Evolutionary conservation across 2,888 invertebrate genomes (phyloP).

Genomic region (Lithodes maja): DNA sequence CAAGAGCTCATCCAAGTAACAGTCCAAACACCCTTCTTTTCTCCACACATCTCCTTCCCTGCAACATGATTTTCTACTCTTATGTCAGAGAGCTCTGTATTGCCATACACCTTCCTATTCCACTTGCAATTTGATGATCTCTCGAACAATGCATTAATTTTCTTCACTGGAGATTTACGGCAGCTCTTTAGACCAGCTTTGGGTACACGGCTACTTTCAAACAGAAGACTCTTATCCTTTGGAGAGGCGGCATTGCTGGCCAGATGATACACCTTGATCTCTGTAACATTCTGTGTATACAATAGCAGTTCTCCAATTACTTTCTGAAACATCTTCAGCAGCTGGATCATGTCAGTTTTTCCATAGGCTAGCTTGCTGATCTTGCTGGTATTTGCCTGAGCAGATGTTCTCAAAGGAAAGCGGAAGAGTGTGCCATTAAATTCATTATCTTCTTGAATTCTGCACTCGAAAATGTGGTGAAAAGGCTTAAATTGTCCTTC

Average conservation of each 20-base stretch:
- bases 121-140: neutral
- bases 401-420: conserved; percentile 36
- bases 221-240: conserved; percentile 13
- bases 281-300: conserved; percentile 41
- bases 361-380: conserved; percentile 33
- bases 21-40: neutral
- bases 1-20: conserved; percentile 45
- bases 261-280: conserved; percentile 39
- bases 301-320: conserved; percentile 38
- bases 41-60: conserved; percentile 13
- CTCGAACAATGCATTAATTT: conserved; percentile 14
- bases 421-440: conserved; percentile 46
- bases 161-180: neutral
- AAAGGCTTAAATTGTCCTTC: conserved; percentile 49
- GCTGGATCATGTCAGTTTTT: conserved; percentile 27
- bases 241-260: neutral
- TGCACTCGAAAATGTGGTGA: conserved; percentile 29
- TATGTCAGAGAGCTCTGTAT: conserved; percentile 18
- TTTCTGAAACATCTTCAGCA: conserved; percentile 38
- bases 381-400: conserved; percentile 42
- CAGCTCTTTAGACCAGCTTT: neutral
- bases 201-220: conserved; percentile 1
- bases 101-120: neutral
- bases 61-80: neutral
- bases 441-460: neutral